A percentile compares a stretch with the other conserved stretches of the same genome.
Conservation (phyloP, 2,888 invertebrate species). For the Chloroclystis v-ata region DNA sequence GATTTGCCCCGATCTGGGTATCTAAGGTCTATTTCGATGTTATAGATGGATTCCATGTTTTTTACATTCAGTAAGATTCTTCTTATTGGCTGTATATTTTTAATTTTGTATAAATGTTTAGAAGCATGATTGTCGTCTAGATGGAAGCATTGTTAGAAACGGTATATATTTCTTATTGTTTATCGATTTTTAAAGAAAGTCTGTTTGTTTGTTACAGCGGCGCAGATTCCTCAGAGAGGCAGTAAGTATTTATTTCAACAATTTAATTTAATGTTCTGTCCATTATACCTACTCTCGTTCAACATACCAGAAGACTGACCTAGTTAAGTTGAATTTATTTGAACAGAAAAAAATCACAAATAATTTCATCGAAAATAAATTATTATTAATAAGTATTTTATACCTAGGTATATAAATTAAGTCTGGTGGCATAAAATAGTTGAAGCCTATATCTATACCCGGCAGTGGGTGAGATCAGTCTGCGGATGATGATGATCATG, state of each 20-base stretch:
- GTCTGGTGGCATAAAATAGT: no score
- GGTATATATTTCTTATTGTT: slow-evolving; percentile 2
- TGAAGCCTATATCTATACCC: no score
- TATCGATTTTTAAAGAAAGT: slow-evolving; percentile 17
- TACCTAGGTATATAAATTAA: no score
- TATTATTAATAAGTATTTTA: no score
- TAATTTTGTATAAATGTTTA: slow-evolving; percentile 53
- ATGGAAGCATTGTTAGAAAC: slow-evolving; percentile 37
- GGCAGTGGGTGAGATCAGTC: no score
- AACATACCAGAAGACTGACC: no score
- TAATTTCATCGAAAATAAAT: no score
- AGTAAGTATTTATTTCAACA: slow-evolving; percentile 81
- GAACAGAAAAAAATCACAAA: no score
- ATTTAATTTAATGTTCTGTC: not conserved
- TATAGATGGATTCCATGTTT: slow-evolving; percentile 24
- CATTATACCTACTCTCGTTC: no score
- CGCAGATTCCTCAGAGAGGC: slow-evolving; percentile 93
- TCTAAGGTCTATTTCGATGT: slow-evolving; percentile 18
- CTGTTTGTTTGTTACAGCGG: slow-evolving; percentile 85
- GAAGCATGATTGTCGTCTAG: slow-evolving; percentile 73
- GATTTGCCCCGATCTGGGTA: slow-evolving; percentile 21
- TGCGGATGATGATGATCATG: no score
- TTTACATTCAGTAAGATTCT: slow-evolving; percentile 14
- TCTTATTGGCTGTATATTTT: slow-evolving; percentile 43
- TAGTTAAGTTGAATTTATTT: no score